Percentiles rank a stretch among this genome's conserved stretches.
Evolutionary conservation across 2,113 vertebrate species (phyloP).

Genomic region (Phocoena phocoena): DNA sequence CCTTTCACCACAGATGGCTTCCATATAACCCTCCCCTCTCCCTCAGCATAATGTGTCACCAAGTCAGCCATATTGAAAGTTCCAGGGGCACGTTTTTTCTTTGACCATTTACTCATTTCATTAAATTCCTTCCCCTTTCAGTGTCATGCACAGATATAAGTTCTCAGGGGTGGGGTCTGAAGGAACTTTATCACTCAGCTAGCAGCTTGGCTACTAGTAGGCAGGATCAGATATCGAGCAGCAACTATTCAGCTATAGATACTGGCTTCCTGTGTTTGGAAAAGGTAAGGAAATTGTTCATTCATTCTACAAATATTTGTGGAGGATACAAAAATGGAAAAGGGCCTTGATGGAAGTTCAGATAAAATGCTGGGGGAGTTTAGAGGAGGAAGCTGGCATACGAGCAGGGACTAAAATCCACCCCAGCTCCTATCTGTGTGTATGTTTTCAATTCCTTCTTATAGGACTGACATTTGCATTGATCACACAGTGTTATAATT

Average conservation of each 20-base stretch:
- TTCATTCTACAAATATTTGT: constrained; percentile 72
- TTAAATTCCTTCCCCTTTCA: background rate
- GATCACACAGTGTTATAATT: background rate
- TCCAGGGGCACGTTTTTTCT: background rate
- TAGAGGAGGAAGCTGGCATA: background rate
- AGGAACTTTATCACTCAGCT: constrained; percentile 46
- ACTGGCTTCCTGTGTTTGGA: constrained; percentile 67
- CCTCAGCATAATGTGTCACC: background rate
- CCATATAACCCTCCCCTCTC: background rate
- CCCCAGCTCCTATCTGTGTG: too few species aligned
- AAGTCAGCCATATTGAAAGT: background rate
- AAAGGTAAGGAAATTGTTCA: constrained; percentile 72
- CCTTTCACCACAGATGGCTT: background rate
- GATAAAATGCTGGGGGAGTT: constrained; percentile 25
- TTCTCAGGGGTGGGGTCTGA: constrained; percentile 38
- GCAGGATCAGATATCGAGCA: constrained; percentile 57
- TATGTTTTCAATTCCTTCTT: background rate
- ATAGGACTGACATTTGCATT: background rate
- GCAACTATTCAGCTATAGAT: constrained; percentile 52
- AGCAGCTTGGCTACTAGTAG: constrained; percentile 16
- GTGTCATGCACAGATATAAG: background rate
- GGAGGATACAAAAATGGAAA: constrained; percentile 58
- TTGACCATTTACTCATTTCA: background rate
- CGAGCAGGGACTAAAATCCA: background rate
- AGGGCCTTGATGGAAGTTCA: background rate